Percentiles rank a stretch among this genome's conserved stretches.
Conservation (phyloP, 2,888 invertebrate species). For the Campoletis raptor region DNA sequence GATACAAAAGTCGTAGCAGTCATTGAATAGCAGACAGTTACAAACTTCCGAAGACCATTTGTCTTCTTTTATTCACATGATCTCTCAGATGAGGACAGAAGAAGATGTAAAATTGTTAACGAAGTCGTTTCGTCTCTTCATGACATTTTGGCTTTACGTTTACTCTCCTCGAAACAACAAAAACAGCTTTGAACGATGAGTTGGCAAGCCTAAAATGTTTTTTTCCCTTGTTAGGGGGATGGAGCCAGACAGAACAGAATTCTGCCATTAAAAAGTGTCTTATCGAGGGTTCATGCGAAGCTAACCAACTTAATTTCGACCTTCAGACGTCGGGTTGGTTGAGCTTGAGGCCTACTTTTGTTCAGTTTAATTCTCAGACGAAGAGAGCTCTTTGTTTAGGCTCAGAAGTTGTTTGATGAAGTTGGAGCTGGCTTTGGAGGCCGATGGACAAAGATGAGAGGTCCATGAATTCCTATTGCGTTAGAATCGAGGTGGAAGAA, state of each 20-base stretch:
- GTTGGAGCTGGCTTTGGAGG: not conserved
- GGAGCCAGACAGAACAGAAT: not conserved
- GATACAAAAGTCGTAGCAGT: constrained; percentile 21
- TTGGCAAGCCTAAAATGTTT: not conserved
- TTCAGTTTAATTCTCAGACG: not conserved
- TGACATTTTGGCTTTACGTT: not conserved
- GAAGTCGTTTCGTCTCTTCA: constrained; percentile 27
- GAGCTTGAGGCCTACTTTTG: not conserved
- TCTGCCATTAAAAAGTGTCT: not conserved
- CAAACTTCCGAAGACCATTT: constrained; percentile 4
- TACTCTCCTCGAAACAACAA: not conserved
- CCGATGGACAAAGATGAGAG: not conserved
- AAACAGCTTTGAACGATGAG: constrained; percentile 1
- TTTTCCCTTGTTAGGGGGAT: not conserved
- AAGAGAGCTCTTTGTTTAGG: not conserved
- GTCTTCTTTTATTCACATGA: constrained; percentile 16
- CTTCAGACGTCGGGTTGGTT: not conserved
- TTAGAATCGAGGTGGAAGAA: not conserved
- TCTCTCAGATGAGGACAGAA: constrained; percentile 4
- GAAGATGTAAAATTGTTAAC: constrained; percentile 28
- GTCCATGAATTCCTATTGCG: constrained; percentile 14
- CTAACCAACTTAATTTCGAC: constrained; percentile 7
- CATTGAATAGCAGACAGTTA: not conserved
- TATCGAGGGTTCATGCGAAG: not conserved
- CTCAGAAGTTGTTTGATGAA: not conserved